Percentiles rank a stretch among this genome's conserved stretches.
Evolutionary conservation across 2,888 invertebrate species (phyloP).

Genomic region (Tricholauxania praeusta): DNA sequence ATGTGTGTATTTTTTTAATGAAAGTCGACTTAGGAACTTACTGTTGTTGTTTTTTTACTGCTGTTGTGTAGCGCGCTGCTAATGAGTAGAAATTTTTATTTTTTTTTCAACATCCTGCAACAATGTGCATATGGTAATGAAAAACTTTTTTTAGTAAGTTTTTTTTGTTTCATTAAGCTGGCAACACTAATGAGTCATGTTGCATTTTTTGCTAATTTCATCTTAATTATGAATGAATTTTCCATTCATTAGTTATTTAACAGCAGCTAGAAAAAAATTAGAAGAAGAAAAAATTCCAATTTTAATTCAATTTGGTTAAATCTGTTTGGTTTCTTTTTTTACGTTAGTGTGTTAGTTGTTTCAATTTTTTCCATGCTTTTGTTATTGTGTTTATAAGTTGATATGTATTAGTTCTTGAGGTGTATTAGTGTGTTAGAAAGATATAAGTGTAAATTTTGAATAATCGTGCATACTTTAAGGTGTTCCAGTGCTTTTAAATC

Average conservation of each 20-base stretch:
- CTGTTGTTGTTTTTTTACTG: conserved; percentile 13
- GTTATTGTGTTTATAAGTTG: conserved; percentile 24
- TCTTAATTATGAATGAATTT: neutral
- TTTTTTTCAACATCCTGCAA: neutral
- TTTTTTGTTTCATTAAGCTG: neutral
- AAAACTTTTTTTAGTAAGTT: neutral
- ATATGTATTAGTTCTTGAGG: neutral
- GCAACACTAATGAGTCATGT: conserved; percentile 17
- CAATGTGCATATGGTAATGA: no score
- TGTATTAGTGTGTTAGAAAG: no score
- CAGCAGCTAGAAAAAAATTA: neutral
- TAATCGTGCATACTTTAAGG: neutral
- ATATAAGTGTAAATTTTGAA: no score
- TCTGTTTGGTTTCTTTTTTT: neutral
- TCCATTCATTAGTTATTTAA: neutral
- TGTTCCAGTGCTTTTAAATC: neutral
- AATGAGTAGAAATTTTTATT: conserved; percentile 1
- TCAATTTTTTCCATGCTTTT: neutral
- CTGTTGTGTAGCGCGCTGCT: neutral
- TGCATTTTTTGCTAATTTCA: neutral
- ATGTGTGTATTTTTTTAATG: neutral
- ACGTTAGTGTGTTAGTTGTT: neutral
- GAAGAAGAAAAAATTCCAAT: conserved; percentile 14
- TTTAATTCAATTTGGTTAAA: conserved; percentile 6
- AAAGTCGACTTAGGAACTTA: conserved; percentile 16